Evolutionary conservation across 1,140 invertebrate species (phyloP).

Genomic region (Stratiolaelaps scimitus): DNA sequence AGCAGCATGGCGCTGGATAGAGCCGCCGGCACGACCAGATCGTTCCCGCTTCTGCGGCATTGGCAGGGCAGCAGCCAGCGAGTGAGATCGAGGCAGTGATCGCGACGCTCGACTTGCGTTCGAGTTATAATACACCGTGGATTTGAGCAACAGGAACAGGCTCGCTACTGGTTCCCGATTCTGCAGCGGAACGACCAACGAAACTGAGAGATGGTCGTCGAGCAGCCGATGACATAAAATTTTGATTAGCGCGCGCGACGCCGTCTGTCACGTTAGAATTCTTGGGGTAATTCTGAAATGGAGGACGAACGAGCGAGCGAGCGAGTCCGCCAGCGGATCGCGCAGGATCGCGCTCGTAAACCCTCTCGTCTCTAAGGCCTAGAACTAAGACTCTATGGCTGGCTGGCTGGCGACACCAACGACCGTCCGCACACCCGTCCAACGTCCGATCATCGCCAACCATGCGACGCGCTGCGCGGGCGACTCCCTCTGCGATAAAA

Average conservation of each 20-base stretch:
- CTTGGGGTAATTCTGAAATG: slow-evolving; percentile 21
- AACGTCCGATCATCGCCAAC: not conserved
- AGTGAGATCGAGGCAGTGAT: no score
- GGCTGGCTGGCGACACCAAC: not conserved
- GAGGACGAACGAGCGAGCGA: no score
- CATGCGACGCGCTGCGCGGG: not conserved
- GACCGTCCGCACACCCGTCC: not conserved
- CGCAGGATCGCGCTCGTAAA: slow-evolving; percentile 5
- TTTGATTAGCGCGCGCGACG: slow-evolving; percentile 17
- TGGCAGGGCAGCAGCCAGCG: no score
- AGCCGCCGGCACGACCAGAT: no score
- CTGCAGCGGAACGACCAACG: no score
- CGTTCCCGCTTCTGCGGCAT: no score
- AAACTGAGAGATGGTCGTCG: not conserved
- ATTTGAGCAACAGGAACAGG: no score
- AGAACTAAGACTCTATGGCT: not conserved
- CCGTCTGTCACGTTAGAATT: slow-evolving; percentile 26
- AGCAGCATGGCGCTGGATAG: no score
- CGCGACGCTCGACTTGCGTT: no score
- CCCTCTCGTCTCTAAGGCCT: not conserved
- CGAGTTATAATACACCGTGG: no score
- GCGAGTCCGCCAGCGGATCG: no score
- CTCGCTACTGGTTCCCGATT: no score
- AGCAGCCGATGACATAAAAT: slow-evolving; percentile 1
- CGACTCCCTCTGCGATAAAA: not conserved